phyloP scores from a whole-genome alignment of 2,797 vertebrate species.

The Chelidonichthys spinosus region DNA sequence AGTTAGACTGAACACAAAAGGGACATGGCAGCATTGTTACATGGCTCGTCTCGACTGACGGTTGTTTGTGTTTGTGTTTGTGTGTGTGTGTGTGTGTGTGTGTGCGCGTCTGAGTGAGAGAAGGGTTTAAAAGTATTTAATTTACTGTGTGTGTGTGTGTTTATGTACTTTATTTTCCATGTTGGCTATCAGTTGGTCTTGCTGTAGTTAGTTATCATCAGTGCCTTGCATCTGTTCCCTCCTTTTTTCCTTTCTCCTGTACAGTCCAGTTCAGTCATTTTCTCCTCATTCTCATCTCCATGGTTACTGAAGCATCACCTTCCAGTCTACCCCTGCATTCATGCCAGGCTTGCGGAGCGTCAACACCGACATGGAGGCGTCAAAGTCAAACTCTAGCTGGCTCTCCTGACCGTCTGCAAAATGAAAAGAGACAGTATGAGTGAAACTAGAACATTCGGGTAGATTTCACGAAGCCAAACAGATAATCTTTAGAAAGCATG shows the following conservation, averaged over 20 bases:
- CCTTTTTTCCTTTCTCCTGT: background rate
- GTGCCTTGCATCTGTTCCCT: constrained; percentile 23
- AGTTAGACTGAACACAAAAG: constrained; percentile 57
- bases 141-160: constrained; percentile 31
- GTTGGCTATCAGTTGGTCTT: constrained; percentile 34
- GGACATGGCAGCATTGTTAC: constrained; percentile 46
- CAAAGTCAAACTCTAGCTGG: constrained; percentile 88
- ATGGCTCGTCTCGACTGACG: constrained; percentile 49
- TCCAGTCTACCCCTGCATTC: constrained; percentile 88
- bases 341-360: constrained; percentile 91
- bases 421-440: background rate
- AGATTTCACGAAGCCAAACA: background rate
- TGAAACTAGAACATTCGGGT: background rate
- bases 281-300: constrained; percentile 3
- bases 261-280: constrained; percentile 34
- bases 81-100: constrained; percentile 5
- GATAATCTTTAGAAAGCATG: background rate
- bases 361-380: constrained; percentile 87
- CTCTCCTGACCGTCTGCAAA: constrained; percentile 82
- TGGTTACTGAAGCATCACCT: constrained; percentile 85
- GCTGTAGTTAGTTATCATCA: constrained; percentile 48
- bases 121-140: constrained; percentile 1
- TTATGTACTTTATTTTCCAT: constrained; percentile 34
- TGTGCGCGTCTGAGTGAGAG: background rate
- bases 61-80: constrained; percentile 7